These are phyloP conservation scores for Agrochola circellaris DNA, from an alignment of 2,888 invertebrate species.

Conservation along the genomic window DNA sequence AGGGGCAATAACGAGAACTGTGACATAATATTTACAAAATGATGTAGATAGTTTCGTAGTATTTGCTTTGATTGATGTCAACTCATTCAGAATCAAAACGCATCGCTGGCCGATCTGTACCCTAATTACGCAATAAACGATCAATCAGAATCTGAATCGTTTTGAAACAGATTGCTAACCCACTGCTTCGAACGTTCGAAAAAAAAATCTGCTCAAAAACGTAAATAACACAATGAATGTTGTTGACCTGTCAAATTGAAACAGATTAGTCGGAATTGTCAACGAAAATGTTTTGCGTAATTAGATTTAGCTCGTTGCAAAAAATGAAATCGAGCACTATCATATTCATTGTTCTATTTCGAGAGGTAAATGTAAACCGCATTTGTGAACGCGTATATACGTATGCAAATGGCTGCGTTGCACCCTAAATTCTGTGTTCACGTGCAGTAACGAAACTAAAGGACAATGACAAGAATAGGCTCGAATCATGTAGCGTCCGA, in stretches of 20 bases:
- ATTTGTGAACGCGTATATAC: slow-evolving; percentile 51
- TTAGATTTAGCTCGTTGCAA: slow-evolving; percentile 31
- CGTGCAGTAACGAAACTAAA: slow-evolving; percentile 8
- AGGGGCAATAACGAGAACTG: slow-evolving; percentile 34
- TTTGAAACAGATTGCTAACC: too few species aligned
- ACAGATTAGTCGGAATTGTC: too few species aligned
- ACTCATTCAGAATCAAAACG: slow-evolving; percentile 11
- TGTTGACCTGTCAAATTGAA: too few species aligned
- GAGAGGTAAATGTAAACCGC: slow-evolving; percentile 51
- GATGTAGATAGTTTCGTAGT: slow-evolving; percentile 25
- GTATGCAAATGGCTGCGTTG: slow-evolving; percentile 47
- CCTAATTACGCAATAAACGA: too few species aligned
- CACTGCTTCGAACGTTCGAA: too few species aligned
- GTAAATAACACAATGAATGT: too few species aligned
- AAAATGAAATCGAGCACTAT: slow-evolving; percentile 42
- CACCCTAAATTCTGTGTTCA: slow-evolving; percentile 28
- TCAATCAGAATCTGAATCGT: too few species aligned
- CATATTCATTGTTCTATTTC: slow-evolving; percentile 59
- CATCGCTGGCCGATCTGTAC: slow-evolving; percentile 27
- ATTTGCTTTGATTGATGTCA: slow-evolving; percentile 32
- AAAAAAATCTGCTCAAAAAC: too few species aligned
- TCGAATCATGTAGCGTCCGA: too few species aligned
- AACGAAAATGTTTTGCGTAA: too few species aligned
- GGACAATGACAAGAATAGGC: too few species aligned
- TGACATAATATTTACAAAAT: slow-evolving; percentile 36